Conservation (phyloP, 1,140 invertebrate species). For the Chironomus striatipennis region DNA sequence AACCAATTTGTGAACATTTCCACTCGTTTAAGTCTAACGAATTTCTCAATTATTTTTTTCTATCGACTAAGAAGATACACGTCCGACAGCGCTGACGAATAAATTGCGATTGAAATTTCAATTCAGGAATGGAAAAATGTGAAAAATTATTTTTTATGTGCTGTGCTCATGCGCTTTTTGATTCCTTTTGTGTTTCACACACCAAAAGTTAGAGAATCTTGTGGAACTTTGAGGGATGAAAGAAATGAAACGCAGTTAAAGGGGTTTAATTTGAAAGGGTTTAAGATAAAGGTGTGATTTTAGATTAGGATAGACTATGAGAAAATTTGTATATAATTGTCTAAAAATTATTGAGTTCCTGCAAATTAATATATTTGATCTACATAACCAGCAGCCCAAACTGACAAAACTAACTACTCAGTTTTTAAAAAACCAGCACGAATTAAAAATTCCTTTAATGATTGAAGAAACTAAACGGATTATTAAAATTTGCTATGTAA, state of each 20-base stretch:
- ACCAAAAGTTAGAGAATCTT: not conserved
- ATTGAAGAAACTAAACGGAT: not conserved
- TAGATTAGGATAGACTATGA: no score
- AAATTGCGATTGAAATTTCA: conserved; percentile 17
- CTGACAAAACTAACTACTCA: no score
- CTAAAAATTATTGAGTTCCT: no score
- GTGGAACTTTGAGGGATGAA: not conserved
- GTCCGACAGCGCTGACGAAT: not conserved
- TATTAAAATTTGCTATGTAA: not conserved
- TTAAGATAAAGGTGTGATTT: no score
- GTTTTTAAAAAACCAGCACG: no score
- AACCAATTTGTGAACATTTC: conserved; percentile 40
- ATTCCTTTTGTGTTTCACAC: not conserved
- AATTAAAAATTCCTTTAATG: not conserved
- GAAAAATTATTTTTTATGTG: not conserved
- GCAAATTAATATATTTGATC: no score
- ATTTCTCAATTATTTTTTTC: not conserved
- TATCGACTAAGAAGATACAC: not conserved
- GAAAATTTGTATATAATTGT: no score
- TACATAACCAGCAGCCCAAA: no score
- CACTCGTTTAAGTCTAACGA: not conserved
- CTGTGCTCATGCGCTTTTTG: conserved; percentile 6
- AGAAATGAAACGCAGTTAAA: no score
- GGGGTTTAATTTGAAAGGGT: no score
- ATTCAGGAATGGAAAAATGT: not conserved